phyloP scores from a whole-genome alignment of 2,888 invertebrate genomes.

The Drosophila koepferae region DNA sequence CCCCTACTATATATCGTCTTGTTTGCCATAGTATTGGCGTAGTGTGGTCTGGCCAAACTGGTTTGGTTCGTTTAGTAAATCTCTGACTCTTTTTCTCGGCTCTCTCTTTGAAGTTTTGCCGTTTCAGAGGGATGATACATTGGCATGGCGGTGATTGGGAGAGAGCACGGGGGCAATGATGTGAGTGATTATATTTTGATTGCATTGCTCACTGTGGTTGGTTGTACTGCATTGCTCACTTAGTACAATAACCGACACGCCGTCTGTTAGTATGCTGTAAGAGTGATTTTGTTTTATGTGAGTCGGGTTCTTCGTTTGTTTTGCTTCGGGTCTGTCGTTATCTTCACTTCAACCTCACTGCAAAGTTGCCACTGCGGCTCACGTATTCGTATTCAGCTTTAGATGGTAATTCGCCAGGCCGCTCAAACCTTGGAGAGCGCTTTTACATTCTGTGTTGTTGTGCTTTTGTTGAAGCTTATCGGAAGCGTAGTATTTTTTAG shows the following conservation, averaged over 20 bases:
- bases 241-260: slow-evolving; percentile 72
- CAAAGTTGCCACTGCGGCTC: slow-evolving; percentile 59
- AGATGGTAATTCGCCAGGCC: slow-evolving; percentile 76
- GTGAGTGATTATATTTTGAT: slow-evolving; percentile 82
- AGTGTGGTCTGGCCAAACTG: slow-evolving; percentile 63
- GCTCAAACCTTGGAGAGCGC: slow-evolving; percentile 74
- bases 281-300: slow-evolving; percentile 72
- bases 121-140: slow-evolving; percentile 79
- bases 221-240: slow-evolving; percentile 74
- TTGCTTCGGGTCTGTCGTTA: slow-evolving; percentile 79
- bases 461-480: slow-evolving; percentile 62
- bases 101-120: slow-evolving; percentile 78
- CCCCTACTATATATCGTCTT: slow-evolving; percentile 60
- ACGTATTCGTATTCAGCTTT: slow-evolving; percentile 80
- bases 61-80: slow-evolving; percentile 79
- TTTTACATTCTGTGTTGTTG: slow-evolving; percentile 68
- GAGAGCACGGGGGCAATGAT: slow-evolving; percentile 82
- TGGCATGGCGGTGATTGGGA: slow-evolving; percentile 75
- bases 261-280: slow-evolving; percentile 81
- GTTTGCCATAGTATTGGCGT: slow-evolving; percentile 50
- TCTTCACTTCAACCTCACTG: slow-evolving; percentile 68
- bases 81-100: slow-evolving; percentile 76
- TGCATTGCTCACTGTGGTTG: slow-evolving; percentile 82
- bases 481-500: slow-evolving; percentile 68
- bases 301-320: slow-evolving; percentile 72